Percentiles rank a stretch among this genome's conserved stretches.
Evolutionary conservation across 2,888 invertebrate species (phyloP).

Genomic region (Lasioglossum figueresi): DNA sequence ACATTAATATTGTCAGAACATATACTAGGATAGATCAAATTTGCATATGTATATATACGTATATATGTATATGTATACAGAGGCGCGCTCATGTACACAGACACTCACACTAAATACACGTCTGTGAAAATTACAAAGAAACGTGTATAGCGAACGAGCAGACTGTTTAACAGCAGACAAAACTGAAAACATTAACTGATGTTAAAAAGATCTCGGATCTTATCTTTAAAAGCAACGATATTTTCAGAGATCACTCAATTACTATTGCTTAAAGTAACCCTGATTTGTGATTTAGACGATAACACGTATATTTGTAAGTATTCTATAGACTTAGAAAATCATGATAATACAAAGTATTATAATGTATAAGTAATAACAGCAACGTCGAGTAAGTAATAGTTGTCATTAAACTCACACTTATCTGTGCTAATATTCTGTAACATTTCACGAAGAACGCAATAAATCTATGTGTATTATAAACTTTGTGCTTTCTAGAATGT

Average conservation of each 20-base stretch:
- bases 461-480: background rate
- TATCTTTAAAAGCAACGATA: background rate
- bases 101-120: background rate
- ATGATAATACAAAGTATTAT: background rate
- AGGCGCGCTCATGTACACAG: slow-evolving; percentile 13
- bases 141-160: background rate
- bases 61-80: slow-evolving; percentile 6
- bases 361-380: no score
- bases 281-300: background rate
- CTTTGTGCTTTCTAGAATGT: slow-evolving; percentile 7
- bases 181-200: background rate
- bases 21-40: slow-evolving; percentile 43
- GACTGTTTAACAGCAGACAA: background rate
- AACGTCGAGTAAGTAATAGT: background rate
- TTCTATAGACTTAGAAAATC: background rate
- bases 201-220: background rate
- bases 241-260: background rate
- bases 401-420: background rate
- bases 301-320: background rate
- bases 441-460: background rate
- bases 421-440: background rate
- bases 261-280: background rate
- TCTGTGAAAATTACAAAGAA: background rate
- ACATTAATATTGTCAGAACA: slow-evolving; percentile 57
- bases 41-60: slow-evolving; percentile 26